Conservation (phyloP, 2,888 invertebrate genomes). For the Thelaira solivaga region DNA sequence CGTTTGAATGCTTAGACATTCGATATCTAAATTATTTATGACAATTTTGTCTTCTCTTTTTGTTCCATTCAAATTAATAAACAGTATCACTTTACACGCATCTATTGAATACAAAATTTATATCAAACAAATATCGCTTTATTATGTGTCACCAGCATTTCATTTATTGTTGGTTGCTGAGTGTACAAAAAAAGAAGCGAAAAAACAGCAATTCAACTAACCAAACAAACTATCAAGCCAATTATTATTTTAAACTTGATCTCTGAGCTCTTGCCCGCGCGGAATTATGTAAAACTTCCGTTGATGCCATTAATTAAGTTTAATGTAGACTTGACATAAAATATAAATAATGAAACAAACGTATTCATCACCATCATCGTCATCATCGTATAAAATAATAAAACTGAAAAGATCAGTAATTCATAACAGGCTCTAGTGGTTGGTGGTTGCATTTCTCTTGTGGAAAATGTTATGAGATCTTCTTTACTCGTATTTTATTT, state of each 20-base stretch:
- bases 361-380: no score
- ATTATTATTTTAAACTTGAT: conserved; percentile 61
- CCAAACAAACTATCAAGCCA: conserved; percentile 4
- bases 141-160: conserved; percentile 42
- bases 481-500: conserved; percentile 33
- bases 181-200: background rate
- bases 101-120: conserved; percentile 33
- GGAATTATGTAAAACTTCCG: conserved; percentile 58
- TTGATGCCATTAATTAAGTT: conserved; percentile 59
- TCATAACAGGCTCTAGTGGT: conserved; percentile 32
- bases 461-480: conserved; percentile 47
- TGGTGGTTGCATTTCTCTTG: conserved; percentile 13
- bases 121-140: conserved; percentile 18
- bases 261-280: conserved; percentile 47
- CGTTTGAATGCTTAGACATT: conserved; percentile 1
- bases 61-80: conserved; percentile 18
- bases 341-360: conserved; percentile 36
- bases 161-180: background rate
- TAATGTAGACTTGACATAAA: conserved; percentile 45
- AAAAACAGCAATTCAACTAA: background rate
- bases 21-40: conserved; percentile 21
- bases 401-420: conserved; percentile 41
- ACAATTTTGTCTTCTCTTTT: background rate
- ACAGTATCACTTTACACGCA: conserved; percentile 25
- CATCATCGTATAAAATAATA: background rate